These are phyloP conservation scores for Emmelina monodactyla DNA, from an alignment of 2,888 invertebrate species.

Conservation along the genomic window DNA sequence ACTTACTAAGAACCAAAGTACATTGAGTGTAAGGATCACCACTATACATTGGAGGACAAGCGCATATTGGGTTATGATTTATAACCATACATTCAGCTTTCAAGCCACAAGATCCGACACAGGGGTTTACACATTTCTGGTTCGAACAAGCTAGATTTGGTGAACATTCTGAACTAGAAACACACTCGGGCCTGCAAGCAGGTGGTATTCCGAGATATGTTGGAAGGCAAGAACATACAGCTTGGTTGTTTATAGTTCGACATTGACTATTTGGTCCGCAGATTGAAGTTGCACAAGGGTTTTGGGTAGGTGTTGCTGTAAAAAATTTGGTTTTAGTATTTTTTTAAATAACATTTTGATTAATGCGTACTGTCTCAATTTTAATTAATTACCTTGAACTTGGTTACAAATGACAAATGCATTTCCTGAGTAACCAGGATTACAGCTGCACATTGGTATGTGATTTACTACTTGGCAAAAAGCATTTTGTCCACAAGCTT, in stretches of 20 bases:
- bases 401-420: slow-evolving; percentile 52
- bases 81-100: slow-evolving; percentile 71
- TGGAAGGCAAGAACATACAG: slow-evolving; percentile 77
- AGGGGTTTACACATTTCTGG: slow-evolving; percentile 77
- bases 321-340: slow-evolving; percentile 7
- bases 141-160: slow-evolving; percentile 74
- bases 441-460: slow-evolving; percentile 74
- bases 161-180: slow-evolving; percentile 74
- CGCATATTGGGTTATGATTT: slow-evolving; percentile 79
- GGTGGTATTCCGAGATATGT: slow-evolving; percentile 76
- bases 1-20: slow-evolving; percentile 39
- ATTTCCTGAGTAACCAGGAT: slow-evolving; percentile 69
- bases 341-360: neutral
- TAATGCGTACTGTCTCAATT: no score
- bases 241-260: slow-evolving; percentile 67
- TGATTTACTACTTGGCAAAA: slow-evolving; percentile 70
- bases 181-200: slow-evolving; percentile 77
- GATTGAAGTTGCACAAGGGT: slow-evolving; percentile 75
- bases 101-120: slow-evolving; percentile 73
- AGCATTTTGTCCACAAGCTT: slow-evolving; percentile 73
- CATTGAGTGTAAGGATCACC: slow-evolving; percentile 73
- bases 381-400: no score
- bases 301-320: slow-evolving; percentile 31
- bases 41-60: slow-evolving; percentile 70
- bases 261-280: slow-evolving; percentile 79